These are phyloP conservation scores for Parnassius apollo DNA, from an alignment of 2,888 invertebrate species.

Conservation along the genomic window DNA sequence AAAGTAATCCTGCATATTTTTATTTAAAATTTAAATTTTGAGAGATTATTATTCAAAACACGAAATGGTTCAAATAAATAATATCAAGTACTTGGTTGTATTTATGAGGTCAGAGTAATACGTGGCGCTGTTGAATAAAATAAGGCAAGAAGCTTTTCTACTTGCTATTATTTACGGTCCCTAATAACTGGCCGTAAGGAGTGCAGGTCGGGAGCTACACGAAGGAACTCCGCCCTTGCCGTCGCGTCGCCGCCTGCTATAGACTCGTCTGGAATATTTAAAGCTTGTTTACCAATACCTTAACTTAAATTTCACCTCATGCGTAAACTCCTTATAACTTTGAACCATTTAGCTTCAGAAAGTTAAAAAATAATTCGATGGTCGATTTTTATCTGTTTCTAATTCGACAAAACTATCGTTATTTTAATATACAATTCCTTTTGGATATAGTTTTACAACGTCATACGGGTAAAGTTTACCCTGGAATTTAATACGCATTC, in stretches of 20 bases:
- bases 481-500: too few species aligned
- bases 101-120: conserved; percentile 25
- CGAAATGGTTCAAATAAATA: neutral
- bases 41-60: too few species aligned
- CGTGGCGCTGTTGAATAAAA: conserved; percentile 49
- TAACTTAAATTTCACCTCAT: conserved; percentile 41
- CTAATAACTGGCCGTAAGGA: conserved; percentile 60
- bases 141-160: conserved; percentile 57
- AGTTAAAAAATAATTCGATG: too few species aligned
- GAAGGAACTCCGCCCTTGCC: conserved; percentile 30
- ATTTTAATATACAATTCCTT: too few species aligned
- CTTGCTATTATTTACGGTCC: conserved; percentile 74
- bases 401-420: too few species aligned
- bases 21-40: too few species aligned
- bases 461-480: too few species aligned
- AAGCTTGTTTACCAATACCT: conserved; percentile 52
- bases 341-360: too few species aligned
- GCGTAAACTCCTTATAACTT: neutral
- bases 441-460: too few species aligned
- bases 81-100: neutral
- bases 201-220: conserved; percentile 33
- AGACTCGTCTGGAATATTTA: conserved; percentile 68
- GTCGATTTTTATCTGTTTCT: too few species aligned
- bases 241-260: conserved; percentile 42
- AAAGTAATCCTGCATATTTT: too few species aligned